phyloP scores from a whole-genome alignment of 2,797 vertebrate species.

The Nothura maculosa region DNA sequence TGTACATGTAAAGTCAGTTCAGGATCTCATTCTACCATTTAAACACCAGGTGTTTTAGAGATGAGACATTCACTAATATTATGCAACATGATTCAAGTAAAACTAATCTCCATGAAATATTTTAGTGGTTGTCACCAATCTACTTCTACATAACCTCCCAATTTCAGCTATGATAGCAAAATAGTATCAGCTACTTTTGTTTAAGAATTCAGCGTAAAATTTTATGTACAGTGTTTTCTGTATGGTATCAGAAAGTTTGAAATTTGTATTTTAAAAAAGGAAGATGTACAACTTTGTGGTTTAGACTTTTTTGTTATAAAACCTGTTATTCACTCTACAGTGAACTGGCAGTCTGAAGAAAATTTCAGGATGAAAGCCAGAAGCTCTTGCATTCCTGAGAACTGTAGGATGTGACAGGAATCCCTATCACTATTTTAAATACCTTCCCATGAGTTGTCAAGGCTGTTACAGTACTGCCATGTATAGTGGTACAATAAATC shows the following conservation, averaged over 20 bases:
- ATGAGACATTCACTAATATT: slow-evolving; percentile 73
- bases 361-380: slow-evolving; percentile 33
- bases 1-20: slow-evolving; percentile 50
- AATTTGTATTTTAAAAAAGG: slow-evolving; percentile 5
- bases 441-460: slow-evolving; percentile 13
- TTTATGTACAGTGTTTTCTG: slow-evolving; percentile 18
- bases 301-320: slow-evolving; percentile 15
- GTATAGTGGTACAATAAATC: slow-evolving; percentile 20
- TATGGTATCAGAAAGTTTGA: slow-evolving; percentile 12
- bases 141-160: slow-evolving; percentile 26
- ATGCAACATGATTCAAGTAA: slow-evolving; percentile 71
- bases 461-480: neutral
- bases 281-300: neutral
- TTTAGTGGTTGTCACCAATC: slow-evolving; percentile 38
- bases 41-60: slow-evolving; percentile 67
- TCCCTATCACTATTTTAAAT: neutral
- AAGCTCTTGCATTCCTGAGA: slow-evolving; percentile 20
- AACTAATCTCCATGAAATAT: slow-evolving; percentile 62
- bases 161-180: slow-evolving; percentile 59
- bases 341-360: slow-evolving; percentile 29
- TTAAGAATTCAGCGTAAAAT: slow-evolving; percentile 49
- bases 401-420: neutral
- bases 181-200: slow-evolving; percentile 10
- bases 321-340: slow-evolving; percentile 1
- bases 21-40: slow-evolving; percentile 43